Evolutionary conservation across 2,888 invertebrate genomes (phyloP), one percentile per base, ranked within the genome.

Genomic region (Furcula furcula): DNA sequence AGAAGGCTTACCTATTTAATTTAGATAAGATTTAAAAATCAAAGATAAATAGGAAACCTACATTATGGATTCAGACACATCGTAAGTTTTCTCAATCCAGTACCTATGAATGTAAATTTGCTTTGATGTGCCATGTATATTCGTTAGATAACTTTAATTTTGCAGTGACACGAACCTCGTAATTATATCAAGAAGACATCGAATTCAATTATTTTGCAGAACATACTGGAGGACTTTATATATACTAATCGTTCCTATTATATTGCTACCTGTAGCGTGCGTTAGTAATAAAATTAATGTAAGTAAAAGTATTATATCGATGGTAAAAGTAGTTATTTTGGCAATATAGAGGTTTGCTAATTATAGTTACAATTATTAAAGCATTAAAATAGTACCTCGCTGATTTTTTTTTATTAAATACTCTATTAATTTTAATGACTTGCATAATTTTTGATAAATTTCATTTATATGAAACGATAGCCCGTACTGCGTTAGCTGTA

Each of bases 91-190:
- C 20, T 26, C 7, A 13, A 20, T 20, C 2, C 2, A 4, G 4
- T 20, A 7, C 20, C 2, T 7, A 7, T 6, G 6, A 20, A 20
- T 20, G 5, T 16, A 6, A 16, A 16, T 16, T 4, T 16, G 16
- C 6, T 16, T n/a, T n/a, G n/a, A n/a, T n/a, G n/a, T n/a, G n/a
- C n/a, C n/a, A n/a, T n/a, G n/a, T 16, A 16, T 16, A 4, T 16
- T 16, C 3, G 3, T 16, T 4, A 16, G 16, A 16, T 16, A 16
- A 16, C 16, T 21, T 21, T 21, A 3, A 21, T 21, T 21, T 21
- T 3, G 11, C 68, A 84, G 84, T 2, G 76, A 75, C 41, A 59
- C 64, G 1, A 76, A 78, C 53, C 43, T 78, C 5, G 53, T 76
- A 0, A 72, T 76, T 31, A 47, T 70, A n/a, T 72, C 76, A 6